Percentiles rank a stretch among this genome's conserved stretches.
These are phyloP conservation scores for Scophthalmus maximus DNA, from an alignment of 2,113 vertebrate species.

Conservation along the genomic window DNA sequence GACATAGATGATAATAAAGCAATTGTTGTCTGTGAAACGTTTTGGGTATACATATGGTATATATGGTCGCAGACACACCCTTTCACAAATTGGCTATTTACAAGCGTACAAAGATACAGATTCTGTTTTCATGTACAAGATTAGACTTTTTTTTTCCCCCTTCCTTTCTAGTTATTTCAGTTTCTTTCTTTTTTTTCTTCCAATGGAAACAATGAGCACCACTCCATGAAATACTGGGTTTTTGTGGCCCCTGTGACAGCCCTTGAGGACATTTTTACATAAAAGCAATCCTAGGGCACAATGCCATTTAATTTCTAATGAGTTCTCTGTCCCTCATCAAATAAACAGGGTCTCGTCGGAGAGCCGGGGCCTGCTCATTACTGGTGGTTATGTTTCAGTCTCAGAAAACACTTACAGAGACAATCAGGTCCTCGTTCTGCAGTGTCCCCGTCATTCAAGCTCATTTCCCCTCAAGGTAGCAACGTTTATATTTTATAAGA, in stretches of 20 bases:
- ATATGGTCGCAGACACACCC: no score
- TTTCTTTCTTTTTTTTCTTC: neutral
- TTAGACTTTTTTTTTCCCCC: no score
- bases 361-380: slow-evolving; percentile 24
- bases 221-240: slow-evolving; percentile 19
- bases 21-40: no score
- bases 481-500: slow-evolving; percentile 64
- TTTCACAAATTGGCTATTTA: no score
- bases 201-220: neutral
- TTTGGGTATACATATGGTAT: no score
- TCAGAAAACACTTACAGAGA: slow-evolving; percentile 43
- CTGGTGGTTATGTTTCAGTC: slow-evolving; percentile 21
- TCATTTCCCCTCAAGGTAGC: slow-evolving; percentile 46
- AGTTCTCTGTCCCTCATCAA: slow-evolving; percentile 34
- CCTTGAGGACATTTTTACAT: slow-evolving; percentile 38
- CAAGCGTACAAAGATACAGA: neutral
- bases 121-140: no score
- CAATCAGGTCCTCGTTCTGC: slow-evolving; percentile 34
- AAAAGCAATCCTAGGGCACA: slow-evolving; percentile 37
- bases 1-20: no score
- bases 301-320: slow-evolving; percentile 49
- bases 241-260: neutral
- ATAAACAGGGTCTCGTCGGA: slow-evolving; percentile 21
- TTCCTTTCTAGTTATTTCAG: neutral
- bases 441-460: slow-evolving; percentile 28